phyloP scores from a whole-genome alignment of 2,888 invertebrate species.

The Hemistola chrysoprasaria region DNA sequence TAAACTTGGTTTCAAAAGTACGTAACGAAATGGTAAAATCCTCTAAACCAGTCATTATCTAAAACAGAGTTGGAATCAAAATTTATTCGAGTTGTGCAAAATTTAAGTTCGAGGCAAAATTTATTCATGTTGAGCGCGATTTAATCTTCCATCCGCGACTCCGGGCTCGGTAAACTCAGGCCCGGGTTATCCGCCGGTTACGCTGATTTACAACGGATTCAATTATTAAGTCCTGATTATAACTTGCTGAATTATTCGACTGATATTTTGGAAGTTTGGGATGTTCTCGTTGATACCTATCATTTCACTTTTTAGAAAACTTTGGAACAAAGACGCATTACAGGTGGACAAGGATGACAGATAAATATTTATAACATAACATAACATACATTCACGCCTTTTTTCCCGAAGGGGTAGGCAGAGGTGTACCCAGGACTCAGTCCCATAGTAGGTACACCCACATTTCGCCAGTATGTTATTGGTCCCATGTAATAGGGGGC shows the following conservation, averaged over 20 bases:
- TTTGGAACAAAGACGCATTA: background rate
- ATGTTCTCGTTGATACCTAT: conserved; percentile 7
- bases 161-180: conserved; percentile 19
- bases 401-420: too few relatives aligned
- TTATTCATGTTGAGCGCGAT: conserved; percentile 29
- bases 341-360: too few relatives aligned
- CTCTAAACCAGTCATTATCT: conserved; percentile 18
- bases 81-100: conserved; percentile 10
- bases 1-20: too few relatives aligned
- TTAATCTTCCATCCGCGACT: conserved; percentile 28
- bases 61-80: conserved; percentile 2
- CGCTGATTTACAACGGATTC: conserved; percentile 29
- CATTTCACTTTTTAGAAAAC: conserved; percentile 7
- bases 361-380: too few relatives aligned
- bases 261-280: conserved; percentile 20
- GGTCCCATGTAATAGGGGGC: too few relatives aligned
- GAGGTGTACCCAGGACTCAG: too few relatives aligned
- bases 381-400: too few relatives aligned
- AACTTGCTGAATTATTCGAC: conserved; percentile 32
- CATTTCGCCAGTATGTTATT: too few relatives aligned
- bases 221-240: conserved; percentile 33
- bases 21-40: too few relatives aligned
- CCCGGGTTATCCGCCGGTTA: conserved; percentile 25
- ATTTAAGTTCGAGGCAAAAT: conserved; percentile 14
- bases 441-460: too few relatives aligned